Conservation (phyloP, 35 echinoderm and acorn worm genomes). For the Apostichopus californicus region DNA sequence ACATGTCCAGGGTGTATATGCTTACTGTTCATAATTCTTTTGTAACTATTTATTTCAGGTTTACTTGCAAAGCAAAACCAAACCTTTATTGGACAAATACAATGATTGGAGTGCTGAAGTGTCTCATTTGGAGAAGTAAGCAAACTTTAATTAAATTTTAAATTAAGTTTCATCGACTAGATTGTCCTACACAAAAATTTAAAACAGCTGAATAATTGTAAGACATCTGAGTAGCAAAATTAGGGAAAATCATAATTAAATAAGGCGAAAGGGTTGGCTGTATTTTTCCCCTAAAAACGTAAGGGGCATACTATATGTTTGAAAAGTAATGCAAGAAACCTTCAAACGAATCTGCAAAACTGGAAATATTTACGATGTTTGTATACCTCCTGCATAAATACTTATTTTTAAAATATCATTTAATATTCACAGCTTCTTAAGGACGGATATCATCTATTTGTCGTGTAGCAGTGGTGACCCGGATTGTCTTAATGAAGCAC, state of each 20-base stretch:
- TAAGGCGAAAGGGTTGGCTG: no score
- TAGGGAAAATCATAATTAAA: no score
- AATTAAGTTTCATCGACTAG: no score
- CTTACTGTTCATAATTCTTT: not conserved
- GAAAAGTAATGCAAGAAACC: no score
- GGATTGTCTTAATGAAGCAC: conserved; percentile 70
- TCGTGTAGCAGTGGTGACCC: conserved; percentile 75
- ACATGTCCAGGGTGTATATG: no score
- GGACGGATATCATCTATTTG: conserved; percentile 73
- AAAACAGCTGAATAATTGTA: no score
- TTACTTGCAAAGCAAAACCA: not conserved
- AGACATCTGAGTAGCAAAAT: no score
- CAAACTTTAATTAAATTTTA: not conserved
- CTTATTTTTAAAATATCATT: conserved; percentile 5
- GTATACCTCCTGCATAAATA: not conserved
- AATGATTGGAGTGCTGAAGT: conserved; percentile 45
- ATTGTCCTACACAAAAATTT: no score
- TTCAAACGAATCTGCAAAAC: no score
- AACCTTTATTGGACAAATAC: not conserved
- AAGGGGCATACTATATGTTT: no score
- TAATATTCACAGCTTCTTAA: conserved; percentile 62
- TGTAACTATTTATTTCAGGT: not conserved
- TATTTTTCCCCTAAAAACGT: no score
- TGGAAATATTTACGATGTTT: no score
- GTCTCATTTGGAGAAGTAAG: conserved; percentile 69